These are phyloP conservation scores for Fregata magnificens DNA, from an alignment of 2,113 vertebrate genomes.

Conservation along the genomic window DNA sequence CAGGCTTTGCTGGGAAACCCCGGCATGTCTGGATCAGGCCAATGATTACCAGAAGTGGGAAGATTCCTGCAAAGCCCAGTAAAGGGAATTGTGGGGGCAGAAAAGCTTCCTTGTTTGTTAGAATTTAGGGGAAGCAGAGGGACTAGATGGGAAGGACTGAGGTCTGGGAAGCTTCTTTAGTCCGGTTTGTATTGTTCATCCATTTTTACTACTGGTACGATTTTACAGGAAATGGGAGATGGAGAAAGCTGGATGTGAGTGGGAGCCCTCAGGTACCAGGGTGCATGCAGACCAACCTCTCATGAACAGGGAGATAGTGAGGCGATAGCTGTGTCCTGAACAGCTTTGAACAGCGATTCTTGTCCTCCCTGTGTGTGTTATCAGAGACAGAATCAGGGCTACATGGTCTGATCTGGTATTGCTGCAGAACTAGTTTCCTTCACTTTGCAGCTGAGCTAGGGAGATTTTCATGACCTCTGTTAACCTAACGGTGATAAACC, in stretches of 20 bases:
- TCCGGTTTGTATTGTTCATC: neutral
- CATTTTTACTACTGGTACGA: neutral
- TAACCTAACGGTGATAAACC: neutral
- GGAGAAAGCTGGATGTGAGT: neutral
- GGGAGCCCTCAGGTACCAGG: neutral
- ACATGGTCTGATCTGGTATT: neutral
- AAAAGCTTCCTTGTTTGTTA: neutral
- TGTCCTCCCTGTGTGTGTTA: neutral
- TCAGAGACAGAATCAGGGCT: neutral
- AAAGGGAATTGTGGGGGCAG: neutral
- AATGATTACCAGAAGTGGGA: neutral
- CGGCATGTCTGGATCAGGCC: neutral
- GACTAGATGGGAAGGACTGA: neutral
- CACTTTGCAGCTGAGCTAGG: neutral
- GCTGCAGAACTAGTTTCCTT: neutral
- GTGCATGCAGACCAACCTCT: neutral
- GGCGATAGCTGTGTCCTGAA: neutral
- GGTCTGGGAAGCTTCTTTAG: neutral
- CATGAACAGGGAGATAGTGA: neutral
- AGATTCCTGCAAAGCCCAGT: neutral
- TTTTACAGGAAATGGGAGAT: neutral
- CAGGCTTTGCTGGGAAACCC: neutral
- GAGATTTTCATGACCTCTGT: neutral
- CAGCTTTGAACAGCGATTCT: neutral
- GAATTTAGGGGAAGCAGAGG: neutral